phyloP scores from a whole-genome alignment of 2,113 vertebrate genomes.

The Onychostruthus taczanowskii region DNA sequence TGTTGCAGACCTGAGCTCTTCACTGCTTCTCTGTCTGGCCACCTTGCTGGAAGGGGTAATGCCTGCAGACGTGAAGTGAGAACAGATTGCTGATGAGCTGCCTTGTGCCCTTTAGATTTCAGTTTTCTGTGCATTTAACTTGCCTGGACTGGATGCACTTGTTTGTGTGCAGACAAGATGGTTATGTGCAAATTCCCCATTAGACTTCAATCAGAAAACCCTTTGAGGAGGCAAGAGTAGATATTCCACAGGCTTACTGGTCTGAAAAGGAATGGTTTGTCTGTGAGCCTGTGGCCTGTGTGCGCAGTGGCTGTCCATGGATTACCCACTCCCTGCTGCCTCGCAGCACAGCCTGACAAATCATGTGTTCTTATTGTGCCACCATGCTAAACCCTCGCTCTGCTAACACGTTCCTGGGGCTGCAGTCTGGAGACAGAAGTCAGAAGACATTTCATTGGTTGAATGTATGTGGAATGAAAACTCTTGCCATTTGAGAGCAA shows the following conservation, averaged over 20 bases:
- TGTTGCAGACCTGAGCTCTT: background rate
- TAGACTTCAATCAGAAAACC: background rate
- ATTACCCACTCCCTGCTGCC: background rate
- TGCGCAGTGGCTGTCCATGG: background rate
- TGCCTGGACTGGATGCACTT: background rate
- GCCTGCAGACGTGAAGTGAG: background rate
- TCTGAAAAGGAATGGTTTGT: background rate
- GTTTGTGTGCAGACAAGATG: background rate
- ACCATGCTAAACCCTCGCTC: background rate
- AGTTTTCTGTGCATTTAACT: constrained; percentile 5
- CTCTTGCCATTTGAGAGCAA: background rate
- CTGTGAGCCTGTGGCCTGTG: background rate
- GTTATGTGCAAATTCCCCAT: background rate
- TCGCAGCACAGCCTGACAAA: background rate
- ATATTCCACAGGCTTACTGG: background rate
- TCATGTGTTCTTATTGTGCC: background rate
- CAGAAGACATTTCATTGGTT: background rate
- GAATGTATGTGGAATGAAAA: background rate
- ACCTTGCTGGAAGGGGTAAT: background rate
- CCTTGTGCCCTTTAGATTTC: background rate
- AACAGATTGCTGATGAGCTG: constrained; percentile 19
- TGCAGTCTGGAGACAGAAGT: background rate
- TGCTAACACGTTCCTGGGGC: background rate
- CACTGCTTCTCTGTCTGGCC: background rate
- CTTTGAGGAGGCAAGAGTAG: background rate